phyloP scores from a whole-genome alignment of 2,888 invertebrate species.

The Chymomyza amoena region DNA sequence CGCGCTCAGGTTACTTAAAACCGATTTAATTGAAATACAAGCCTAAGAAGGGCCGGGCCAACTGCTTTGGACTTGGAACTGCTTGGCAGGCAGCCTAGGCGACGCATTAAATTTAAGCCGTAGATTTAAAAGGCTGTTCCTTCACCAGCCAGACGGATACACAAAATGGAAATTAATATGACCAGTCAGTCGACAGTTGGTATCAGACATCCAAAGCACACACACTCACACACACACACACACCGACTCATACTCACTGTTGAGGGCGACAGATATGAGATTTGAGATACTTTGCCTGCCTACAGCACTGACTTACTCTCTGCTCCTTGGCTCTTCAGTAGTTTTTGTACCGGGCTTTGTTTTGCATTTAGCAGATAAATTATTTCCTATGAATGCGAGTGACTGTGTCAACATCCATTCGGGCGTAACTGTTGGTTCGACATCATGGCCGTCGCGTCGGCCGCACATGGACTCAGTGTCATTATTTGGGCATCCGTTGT shows the following conservation, averaged over 20 bases:
- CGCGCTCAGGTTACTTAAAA: conserved; percentile 54
- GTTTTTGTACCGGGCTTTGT: conserved; percentile 11
- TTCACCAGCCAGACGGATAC: conserved; percentile 12
- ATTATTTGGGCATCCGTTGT: neutral
- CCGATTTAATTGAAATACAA: conserved; percentile 67
- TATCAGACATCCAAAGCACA: neutral
- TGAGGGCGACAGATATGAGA: neutral
- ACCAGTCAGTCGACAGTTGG: conserved; percentile 2
- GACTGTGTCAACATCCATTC: neutral
- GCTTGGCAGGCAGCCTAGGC: conserved; percentile 7
- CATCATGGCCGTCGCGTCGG: neutral
- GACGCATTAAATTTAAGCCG: conserved; percentile 34
- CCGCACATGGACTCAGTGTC: neutral
- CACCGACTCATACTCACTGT: neutral
- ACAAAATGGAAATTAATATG: conserved; percentile 45
- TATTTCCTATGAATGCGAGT: conserved; percentile 11
- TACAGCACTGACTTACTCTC: neutral
- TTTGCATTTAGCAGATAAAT: conserved; percentile 13
- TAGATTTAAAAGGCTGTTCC: conserved; percentile 12
- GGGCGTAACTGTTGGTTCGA: conserved; percentile 7
- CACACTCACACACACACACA: neutral
- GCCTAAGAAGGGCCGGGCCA: conserved; percentile 17
- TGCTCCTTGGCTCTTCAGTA: neutral
- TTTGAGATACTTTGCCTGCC: conserved; percentile 7
- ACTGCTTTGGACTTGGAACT: neutral